phyloP scores from a whole-genome alignment of 1,140 invertebrate species.

The Drosophila setifemur region DNA sequence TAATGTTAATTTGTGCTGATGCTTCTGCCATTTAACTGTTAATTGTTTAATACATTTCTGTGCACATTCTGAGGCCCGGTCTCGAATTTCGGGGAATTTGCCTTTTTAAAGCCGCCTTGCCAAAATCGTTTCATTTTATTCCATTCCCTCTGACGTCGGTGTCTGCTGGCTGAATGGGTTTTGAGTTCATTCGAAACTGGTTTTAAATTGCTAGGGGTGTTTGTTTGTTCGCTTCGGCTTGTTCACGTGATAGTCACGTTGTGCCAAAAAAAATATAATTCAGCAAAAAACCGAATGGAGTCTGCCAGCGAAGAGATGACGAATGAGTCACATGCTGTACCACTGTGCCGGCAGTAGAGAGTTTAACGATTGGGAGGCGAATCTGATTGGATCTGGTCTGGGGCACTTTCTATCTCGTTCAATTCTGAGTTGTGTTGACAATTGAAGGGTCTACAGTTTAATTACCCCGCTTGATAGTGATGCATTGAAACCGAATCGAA shows the following conservation, averaged over 20 bases:
- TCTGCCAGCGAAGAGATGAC: neutral
- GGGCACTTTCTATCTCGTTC: conserved; percentile 57
- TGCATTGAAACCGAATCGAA: neutral
- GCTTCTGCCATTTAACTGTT: conserved; percentile 40
- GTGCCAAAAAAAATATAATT: conserved; percentile 22
- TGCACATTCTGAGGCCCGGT: conserved; percentile 3
- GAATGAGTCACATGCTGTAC: conserved; percentile 38
- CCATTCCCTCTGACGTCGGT: neutral
- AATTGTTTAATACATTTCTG: conserved; percentile 38
- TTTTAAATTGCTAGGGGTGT: conserved; percentile 27
- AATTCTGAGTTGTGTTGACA: conserved; percentile 35
- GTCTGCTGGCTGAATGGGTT: conserved; percentile 1
- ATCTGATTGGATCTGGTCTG: conserved; percentile 17
- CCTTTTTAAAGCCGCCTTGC: conserved; percentile 8
- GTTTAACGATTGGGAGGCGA: neutral
- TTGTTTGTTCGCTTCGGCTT: conserved; percentile 1
- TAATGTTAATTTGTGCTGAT: conserved; percentile 62
- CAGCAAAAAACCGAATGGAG: neutral
- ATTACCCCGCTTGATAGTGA: conserved; percentile 7
- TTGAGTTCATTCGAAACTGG: conserved; percentile 22
- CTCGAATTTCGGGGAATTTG: conserved; percentile 41
- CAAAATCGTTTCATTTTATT: conserved; percentile 28
- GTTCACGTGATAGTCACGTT: conserved; percentile 72
- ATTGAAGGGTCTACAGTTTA: conserved; percentile 11
- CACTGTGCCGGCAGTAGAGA: conserved; percentile 12